Evolutionary conservation across 1,140 invertebrate species (phyloP).

Genomic region (Delia radicum): DNA sequence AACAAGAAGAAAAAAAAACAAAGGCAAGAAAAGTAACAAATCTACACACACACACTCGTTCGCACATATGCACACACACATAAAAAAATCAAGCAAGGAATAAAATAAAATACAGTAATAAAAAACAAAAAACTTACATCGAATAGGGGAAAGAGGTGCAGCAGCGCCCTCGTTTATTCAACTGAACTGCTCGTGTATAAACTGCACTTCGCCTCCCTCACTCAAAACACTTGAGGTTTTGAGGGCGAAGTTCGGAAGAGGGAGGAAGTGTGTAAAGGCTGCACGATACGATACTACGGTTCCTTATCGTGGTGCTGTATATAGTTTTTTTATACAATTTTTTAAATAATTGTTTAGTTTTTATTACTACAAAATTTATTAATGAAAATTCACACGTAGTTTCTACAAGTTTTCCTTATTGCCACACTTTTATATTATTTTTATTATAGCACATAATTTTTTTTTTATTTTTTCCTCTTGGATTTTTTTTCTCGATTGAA

Average conservation of each 20-base stretch:
- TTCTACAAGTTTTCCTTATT: constrained; percentile 1
- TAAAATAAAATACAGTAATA: not conserved
- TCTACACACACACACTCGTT: not conserved
- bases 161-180: constrained; percentile 22
- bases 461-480: not conserved
- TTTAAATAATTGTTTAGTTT: not conserved
- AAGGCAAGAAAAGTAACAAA: not conserved
- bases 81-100: not conserved
- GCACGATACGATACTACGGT: too few species aligned
- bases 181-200: constrained; percentile 14
- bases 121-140: constrained; percentile 16
- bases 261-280: not conserved
- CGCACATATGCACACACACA: not conserved
- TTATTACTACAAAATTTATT: not conserved
- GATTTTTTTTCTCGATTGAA: not conserved
- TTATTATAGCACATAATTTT: not conserved
- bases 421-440: not conserved
- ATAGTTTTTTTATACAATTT: too few species aligned
- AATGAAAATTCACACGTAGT: not conserved
- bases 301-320: too few species aligned
- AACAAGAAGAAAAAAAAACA: not conserved
- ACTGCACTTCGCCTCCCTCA: constrained; percentile 16
- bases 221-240: constrained; percentile 12
- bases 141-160: constrained; percentile 6
- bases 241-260: not conserved